Base-by-base conservation (phyloP, 2,888 invertebrate species). In the Apamea epomidion region DNA sequence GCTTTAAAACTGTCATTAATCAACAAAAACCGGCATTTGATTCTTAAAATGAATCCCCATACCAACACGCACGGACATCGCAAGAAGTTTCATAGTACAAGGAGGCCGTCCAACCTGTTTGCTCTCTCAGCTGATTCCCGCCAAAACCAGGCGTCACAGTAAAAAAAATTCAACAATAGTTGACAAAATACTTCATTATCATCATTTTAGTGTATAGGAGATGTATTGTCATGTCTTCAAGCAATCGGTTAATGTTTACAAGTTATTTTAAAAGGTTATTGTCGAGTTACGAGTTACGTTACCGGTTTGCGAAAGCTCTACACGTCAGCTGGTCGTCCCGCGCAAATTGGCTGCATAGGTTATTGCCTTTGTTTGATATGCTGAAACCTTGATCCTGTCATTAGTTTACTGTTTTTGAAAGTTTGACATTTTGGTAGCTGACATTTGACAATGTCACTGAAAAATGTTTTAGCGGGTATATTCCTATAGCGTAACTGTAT, bases 61-160 rank as follows among this genome's bases (percentile, higher is more conserved):
- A 54, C 21, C 48, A 60, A 73, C 64, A 74, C n/a, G 45, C 21
- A 51, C 21, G 65, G 51, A 7, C 68, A 68, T 62, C 64, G 42
- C 77, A 74, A 42, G 2, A 60, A 60, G 78, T 87, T 76, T 88
- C 89, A 80, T 87, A 77, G 62, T 90, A 90, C 88, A 78, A 76
- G 90, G 83, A 75, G 68, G 84, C 85, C 54, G 84, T 72, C 81
- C 70, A 87, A 90, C 90, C 89, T 87, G 90, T 90, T 90, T 84
- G 67, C 70, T 68, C 81, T 76, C 89, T 85, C 90, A 90, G 90
- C 90, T 90, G 90, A 90, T 90, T 90, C 90, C 86, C 90, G 90
- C 90, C 90, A 90, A 90, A 90, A 90, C 76, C 74, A 79, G 81
- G 89, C 89, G 90, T 89, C 90, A 87, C 76, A 77, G 51, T 70